Percentiles rank a stretch among this genome's conserved stretches.
phyloP scores from a whole-genome alignment of 2,888 invertebrate species.

The Agriopis leucophaearia region DNA sequence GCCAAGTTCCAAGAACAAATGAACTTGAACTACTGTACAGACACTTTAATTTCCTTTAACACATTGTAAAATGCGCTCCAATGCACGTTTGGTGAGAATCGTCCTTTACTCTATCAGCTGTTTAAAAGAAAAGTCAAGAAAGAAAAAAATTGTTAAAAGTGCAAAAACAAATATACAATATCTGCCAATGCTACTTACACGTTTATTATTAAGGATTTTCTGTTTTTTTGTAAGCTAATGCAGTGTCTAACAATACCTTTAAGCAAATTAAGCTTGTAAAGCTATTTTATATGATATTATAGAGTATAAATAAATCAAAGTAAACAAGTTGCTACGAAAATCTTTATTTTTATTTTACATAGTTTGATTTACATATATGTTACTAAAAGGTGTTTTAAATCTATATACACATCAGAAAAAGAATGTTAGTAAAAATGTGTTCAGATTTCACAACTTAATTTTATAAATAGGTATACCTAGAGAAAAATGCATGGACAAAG shows the following conservation, averaged over 20 bases:
- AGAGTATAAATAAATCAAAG: conserved; percentile 51
- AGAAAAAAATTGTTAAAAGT: too few relatives aligned
- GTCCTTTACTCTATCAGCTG: too few relatives aligned
- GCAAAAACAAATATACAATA: too few relatives aligned
- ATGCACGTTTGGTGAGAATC: too few relatives aligned
- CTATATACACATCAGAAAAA: conserved; percentile 77
- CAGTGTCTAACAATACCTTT: conserved; percentile 36
- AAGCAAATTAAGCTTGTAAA: conserved; percentile 36
- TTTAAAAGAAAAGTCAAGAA: too few relatives aligned
- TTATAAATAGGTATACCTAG: conserved; percentile 29
- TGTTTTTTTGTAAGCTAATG: conserved; percentile 13
- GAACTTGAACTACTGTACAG: too few relatives aligned
- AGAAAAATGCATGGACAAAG: conserved; percentile 15
- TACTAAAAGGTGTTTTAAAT: conserved; percentile 62
- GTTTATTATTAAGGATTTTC: background rate
- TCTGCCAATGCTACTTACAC: too few relatives aligned
- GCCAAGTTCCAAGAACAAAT: too few relatives aligned
- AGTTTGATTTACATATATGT: conserved; percentile 70
- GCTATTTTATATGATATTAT: conserved; percentile 26
- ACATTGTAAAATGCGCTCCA: too few relatives aligned
- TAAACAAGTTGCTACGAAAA: conserved; percentile 77
- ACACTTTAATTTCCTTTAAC: too few relatives aligned
- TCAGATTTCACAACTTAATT: conserved; percentile 64
- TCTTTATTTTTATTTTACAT: conserved; percentile 83
- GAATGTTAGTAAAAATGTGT: conserved; percentile 58